A percentile compares a stretch with the other conserved stretches of the same genome.
Evolutionary conservation across 1,140 invertebrate genomes (phyloP).

Genomic region (Sminthurides bifidus): DNA sequence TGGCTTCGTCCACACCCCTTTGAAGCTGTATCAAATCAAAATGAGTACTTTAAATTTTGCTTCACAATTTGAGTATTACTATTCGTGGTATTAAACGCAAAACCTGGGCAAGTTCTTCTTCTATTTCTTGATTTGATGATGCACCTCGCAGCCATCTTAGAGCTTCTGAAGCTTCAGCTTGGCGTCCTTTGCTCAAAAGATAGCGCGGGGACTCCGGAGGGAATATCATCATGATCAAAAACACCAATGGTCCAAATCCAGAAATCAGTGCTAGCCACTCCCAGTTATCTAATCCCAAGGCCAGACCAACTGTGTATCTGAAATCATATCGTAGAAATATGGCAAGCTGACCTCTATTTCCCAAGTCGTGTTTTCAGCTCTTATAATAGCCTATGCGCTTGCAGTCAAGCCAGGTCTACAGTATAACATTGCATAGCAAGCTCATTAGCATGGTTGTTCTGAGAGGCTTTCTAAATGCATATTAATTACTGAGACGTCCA

Average conservation of each 20-base stretch:
- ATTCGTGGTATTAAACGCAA: not conserved
- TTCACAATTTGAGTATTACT: constrained; percentile 31
- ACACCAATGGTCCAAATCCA: constrained; percentile 50
- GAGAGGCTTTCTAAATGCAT: too few relatives aligned
- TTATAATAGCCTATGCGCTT: too few relatives aligned
- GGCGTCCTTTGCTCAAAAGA: constrained; percentile 47
- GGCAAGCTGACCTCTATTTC: not conserved
- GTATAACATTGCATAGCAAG: too few relatives aligned
- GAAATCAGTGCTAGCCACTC: constrained; percentile 52
- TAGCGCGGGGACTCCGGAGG: constrained; percentile 75
- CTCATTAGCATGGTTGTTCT: too few relatives aligned
- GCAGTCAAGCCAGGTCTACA: too few relatives aligned
- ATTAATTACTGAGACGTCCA: not conserved
- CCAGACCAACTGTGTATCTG: constrained; percentile 11
- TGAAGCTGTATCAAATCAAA: not conserved
- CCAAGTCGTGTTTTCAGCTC: too few relatives aligned
- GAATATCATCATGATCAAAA: constrained; percentile 51
- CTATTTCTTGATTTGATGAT: constrained; percentile 40
- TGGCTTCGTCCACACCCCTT: constrained; percentile 12
- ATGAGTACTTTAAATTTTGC: not conserved
- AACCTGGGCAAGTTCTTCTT: constrained; percentile 40
- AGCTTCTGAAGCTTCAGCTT: constrained; percentile 43
- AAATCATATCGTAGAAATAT: constrained; percentile 30
- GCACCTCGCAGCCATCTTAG: constrained; percentile 49
- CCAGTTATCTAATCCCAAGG: constrained; percentile 46